Base-by-base conservation (phyloP, 2,888 invertebrate species). In the Ephialtes manifestator region DNA sequence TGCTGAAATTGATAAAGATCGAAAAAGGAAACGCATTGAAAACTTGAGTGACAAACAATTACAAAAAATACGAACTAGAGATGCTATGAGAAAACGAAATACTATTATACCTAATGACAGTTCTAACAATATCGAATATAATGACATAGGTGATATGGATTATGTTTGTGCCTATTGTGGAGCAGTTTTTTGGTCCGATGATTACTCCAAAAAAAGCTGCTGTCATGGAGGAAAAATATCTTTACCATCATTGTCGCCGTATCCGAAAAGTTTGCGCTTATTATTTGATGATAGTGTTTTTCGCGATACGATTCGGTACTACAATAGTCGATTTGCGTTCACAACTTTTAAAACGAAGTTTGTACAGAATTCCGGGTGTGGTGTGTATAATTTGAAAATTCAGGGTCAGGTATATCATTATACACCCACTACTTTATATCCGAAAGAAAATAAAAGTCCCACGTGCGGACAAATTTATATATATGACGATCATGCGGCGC, bases 201-300 rank as follows among this genome's bases (percentile, higher is more conserved):
- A 63, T 31, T 63, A 39, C 18, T 63, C 63, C 18, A 63, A 63
- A 18, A 65, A 65, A 65, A 65, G 65, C 43, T 65, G 65, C 43
- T 65, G 43, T 43, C 65, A 65, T 43, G 65, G 65, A 43, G 39
- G 63, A 7, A 63, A 63, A 63, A 39, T 63, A 18, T 63, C 63
- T 63, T 39, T 63, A 39, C n/a, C 63, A 1, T 7, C 55, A 3
- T 55, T 55, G 7, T 24, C 55, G 13, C 55, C 24, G 7, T 55
- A 24, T 31, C 58, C 58, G 4, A 60, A 24, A 60, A 28, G 31
- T 60, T 8, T 60, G 11, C 58, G 28, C 15, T 15, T 15, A 3
- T 31, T 60, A 15, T 31, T 60, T 28, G 58, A 18, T 18, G 65
- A 65, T 43, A 43, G 43, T 43, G 13, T 65, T 10, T 39, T 65